Base-by-base conservation (phyloP, 2,797 vertebrate species). In the Ptychobarbus kaznakovi region DNA sequence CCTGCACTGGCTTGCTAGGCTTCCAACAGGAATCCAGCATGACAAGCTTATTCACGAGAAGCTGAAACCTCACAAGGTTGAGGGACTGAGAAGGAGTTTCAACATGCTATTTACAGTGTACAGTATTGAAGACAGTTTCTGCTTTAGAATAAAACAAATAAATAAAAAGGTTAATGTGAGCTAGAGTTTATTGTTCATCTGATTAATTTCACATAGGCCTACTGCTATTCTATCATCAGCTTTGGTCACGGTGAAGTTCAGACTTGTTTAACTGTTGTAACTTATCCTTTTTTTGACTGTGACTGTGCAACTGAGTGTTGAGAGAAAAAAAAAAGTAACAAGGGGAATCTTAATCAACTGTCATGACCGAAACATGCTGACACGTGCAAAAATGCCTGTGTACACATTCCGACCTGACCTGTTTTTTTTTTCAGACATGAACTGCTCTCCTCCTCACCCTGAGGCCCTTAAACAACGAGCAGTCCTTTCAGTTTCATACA, bases 401-500 rank as follows among this genome's bases (percentile, higher is more conserved):
- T 32, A 53, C 42, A 42, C 22, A 53, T 49, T 77, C 40, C 22
- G 22, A 80, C 40, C 40, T 79, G 86, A 82, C 66, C 84, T 20
- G 42, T 12, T 28, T 87, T 68, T 63, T 80, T 53, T 61, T 18
- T 40, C 15, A 40, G 22, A 38, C 13, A 12, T 25, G n/a, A 81
- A 42, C 58, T 56, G 58, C 46, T 75, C 70, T 75, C 70, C 69
- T 81, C 56, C 69, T 81, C 22, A 63, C 74, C 76, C 80, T 63
- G 13, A 68, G 77, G 72, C 53, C 35, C 38, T 65, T 74, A 9
- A 56, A 83, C 56, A 65, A 86, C 38, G 53, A 81, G 28, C 32
- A 44, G 73, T 79, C 46, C 75, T 85, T 89, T 82, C 78, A 66
- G 51, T 82, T 85, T 58, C 58, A 32, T n/a, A 44, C 49, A 56